Conservation (phyloP, 2,888 invertebrate genomes). For the Orthonychiurus folsomi region DNA sequence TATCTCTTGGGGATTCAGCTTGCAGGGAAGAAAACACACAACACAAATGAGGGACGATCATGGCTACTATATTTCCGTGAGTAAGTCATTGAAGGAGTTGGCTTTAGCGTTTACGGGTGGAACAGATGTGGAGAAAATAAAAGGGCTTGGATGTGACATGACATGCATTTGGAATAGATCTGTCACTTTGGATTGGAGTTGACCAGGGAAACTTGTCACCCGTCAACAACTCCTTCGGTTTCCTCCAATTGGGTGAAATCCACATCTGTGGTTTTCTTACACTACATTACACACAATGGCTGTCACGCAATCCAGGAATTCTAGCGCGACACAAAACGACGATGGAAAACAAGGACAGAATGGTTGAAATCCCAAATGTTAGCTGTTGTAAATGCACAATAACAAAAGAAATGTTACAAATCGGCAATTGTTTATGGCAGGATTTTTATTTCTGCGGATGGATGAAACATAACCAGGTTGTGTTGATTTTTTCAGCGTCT, state of each 20-base stretch:
- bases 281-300: background rate
- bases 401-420: too few relatives aligned
- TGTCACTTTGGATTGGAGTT: constrained; percentile 1
- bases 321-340: too few relatives aligned
- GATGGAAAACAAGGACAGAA: too few relatives aligned
- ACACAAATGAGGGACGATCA: too few relatives aligned
- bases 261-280: constrained; percentile 1
- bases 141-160: background rate
- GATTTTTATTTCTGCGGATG: too few relatives aligned
- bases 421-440: too few relatives aligned
- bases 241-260: background rate
- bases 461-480: too few relatives aligned
- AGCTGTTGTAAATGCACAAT: too few relatives aligned
- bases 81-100: background rate
- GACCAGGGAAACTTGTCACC: background rate
- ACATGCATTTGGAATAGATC: background rate
- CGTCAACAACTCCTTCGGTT: background rate
- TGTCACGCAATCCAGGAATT: constrained; percentile 1
- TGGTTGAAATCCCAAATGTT: too few relatives aligned
- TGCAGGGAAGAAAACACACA: too few relatives aligned
- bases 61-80: background rate
- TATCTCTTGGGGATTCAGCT: too few relatives aligned
- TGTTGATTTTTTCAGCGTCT: too few relatives aligned
- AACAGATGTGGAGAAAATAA: constrained; percentile 1
- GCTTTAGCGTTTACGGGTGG: background rate